A percentile compares a stretch with the other conserved stretches of the same genome.
These are phyloP conservation scores for Euleptes europaea DNA, from an alignment of 2,113 vertebrate species.

Conservation along the genomic window DNA sequence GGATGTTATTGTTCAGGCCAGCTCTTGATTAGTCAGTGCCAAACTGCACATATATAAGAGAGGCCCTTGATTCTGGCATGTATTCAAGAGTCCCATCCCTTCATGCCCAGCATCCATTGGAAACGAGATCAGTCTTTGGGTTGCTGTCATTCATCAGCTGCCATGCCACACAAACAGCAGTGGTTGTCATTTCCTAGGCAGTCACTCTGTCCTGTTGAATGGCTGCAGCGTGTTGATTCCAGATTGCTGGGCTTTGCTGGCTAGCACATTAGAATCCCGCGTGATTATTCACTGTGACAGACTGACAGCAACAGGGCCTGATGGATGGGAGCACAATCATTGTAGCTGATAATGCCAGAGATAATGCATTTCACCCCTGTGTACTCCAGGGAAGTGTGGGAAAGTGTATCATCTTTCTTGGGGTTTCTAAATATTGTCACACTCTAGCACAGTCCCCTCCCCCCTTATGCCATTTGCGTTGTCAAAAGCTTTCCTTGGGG, in stretches of 20 bases:
- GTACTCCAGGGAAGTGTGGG: not conserved
- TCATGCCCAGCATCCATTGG: accelerated
- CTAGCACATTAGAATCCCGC: not conserved
- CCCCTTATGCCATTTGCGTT: conserved; percentile 1
- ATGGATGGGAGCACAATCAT: accelerated
- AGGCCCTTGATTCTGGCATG: too few species aligned
- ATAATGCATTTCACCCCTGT: not conserved
- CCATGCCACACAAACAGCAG: accelerated
- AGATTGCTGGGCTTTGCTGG: not conserved
- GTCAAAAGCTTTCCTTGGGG: conserved; percentile 25
- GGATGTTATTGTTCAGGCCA: too few species aligned
- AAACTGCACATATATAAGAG: too few species aligned
- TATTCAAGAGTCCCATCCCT: too few species aligned
- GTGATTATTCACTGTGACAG: conserved; percentile 9
- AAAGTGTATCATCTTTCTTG: not conserved
- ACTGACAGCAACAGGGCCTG: not conserved
- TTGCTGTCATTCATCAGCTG: not conserved
- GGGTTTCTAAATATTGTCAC: conserved; percentile 3
- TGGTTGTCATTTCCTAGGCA: not conserved
- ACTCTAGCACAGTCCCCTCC: not conserved
- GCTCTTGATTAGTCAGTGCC: too few species aligned
- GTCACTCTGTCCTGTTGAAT: not conserved
- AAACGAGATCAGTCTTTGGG: not conserved
- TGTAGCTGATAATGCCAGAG: not conserved
- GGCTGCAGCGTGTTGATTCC: conserved; percentile 3